Base-by-base conservation (phyloP, 2,797 vertebrate genomes). In the Urophycis tenuis region DNA sequence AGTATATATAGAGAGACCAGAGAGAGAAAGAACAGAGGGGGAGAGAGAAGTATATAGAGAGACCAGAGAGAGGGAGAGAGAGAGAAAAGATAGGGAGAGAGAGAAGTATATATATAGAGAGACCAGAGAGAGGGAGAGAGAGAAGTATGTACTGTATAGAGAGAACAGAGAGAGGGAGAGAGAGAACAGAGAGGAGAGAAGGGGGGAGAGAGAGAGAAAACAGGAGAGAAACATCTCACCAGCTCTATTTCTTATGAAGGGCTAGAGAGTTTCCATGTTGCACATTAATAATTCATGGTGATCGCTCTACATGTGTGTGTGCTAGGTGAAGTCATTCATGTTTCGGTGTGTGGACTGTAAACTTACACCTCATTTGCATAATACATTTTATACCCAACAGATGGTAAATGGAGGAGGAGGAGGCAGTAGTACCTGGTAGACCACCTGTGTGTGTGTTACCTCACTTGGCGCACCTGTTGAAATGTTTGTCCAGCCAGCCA, bases 281-380 rank as follows among this genome's bases (percentile, higher is more conserved):
- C 34, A 36, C 36, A 71, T 77, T 74, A 67, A 73, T 81, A 82
- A 78, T 79, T 35, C 79, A 78, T 75, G 80, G 14, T 72, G 74
- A 73, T 79, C 79, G 73, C 77, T 78, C 41, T 41, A 17, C 32
- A 30, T 74, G 39, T 49, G 73, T 32, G 41, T 1, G 30, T 0
- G 64, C 22, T 39, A 22, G 15, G 73, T 74, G 29, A 79, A 60
- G 25, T 72, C 81, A 82, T 75, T 80, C 80, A 79, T 82, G 78
- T 86, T 89, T 87, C 86, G 84, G 76, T 85, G 82, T 91, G 91
- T 92, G 92, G 88, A 89, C 89, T 90, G 92, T 92, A 88, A 93
- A 86, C 84, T 80, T 84, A 93, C 80, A 90, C 87, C 87, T 85
- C 69, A 89, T 93, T 93, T 93, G 89, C 91, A 93, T 93, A 85